Evolutionary conservation across 2,888 invertebrate species (phyloP).

Genomic region (Biston stratarius): DNA sequence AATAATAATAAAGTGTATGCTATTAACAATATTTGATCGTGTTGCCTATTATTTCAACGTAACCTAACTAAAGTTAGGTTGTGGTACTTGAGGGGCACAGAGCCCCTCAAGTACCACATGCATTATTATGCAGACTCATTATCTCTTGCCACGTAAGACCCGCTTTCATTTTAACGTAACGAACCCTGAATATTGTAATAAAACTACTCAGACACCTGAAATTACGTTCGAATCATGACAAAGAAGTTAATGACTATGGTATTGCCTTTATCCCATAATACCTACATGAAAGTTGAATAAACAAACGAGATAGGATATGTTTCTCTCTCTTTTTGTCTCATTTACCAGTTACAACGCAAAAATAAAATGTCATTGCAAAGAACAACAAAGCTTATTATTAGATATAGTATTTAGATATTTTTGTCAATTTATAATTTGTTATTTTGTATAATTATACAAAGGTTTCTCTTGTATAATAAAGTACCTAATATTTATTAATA

Average conservation of each 20-base stretch:
- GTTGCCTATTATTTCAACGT: neutral
- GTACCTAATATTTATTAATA: no score
- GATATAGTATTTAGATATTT: no score
- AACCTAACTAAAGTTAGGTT: no score
- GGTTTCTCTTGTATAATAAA: no score
- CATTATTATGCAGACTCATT: constrained; percentile 26
- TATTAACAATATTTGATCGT: neutral
- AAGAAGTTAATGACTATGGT: neutral
- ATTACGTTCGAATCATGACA: constrained; percentile 1
- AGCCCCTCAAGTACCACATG: neutral
- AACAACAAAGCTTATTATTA: no score
- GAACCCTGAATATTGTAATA: constrained; percentile 10
- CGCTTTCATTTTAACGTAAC: constrained; percentile 20
- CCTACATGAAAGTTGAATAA: neutral
- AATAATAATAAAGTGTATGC: no score
- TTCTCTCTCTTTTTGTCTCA: no score
- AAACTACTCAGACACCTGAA: neutral
- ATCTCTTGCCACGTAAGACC: constrained; percentile 4
- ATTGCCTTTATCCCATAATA: neutral
- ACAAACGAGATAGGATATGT: no score
- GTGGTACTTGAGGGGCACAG: no score
- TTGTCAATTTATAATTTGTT: no score
- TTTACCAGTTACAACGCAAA: neutral
- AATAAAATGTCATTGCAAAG: no score
- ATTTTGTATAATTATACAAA: no score